Evolutionary conservation across 2,113 vertebrate genomes (phyloP), one percentile per base, ranked within the genome.

Genomic region (Conger conger): DNA sequence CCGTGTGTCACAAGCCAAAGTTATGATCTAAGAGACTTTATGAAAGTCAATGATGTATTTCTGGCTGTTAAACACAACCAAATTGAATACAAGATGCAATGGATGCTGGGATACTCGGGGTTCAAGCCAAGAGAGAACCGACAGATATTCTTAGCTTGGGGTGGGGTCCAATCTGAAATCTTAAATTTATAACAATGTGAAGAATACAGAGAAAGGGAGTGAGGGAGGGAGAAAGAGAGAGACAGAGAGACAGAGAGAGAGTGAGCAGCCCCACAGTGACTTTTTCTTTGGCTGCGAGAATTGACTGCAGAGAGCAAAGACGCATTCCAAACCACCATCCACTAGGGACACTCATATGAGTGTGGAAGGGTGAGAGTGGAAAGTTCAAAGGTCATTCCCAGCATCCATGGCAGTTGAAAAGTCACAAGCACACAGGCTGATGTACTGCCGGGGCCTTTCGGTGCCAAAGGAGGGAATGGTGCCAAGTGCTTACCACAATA

Each of bases 321-420:
- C 1, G 15, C 45, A 50, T 50, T n/a, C 45, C 8, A 50, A 50
- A 50, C 5, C 45, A 50, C 11, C 45, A 50, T 50, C 45, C 7
- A 8, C 45, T 50, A 13, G 7, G 11, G 1, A 15, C 45, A 50
- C 40, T 50, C 45, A 50, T 13, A 15, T 27, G 8, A 23, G 57
- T 27, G 23, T 2, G 68, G n/a, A 13, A 33, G 68, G 27, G 68
- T 1, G 57, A 33, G 15, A 33, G 9, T n/a, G 68, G n/a, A 33
- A 73, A 33, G 68, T n/a, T 73, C 68, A 73, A 73, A 73, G 68
- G 68, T 73, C 68, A 73, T 73, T 73, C 68, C 68, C 68, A 73
- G 68, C 68, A 73, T 73, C 68, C 68, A 73, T 73, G 68, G 68
- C 68, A 30, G n/a, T 73, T 30, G 27, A 15, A 73, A 4, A 8